Percentiles rank a stretch among this genome's conserved stretches.
These are phyloP conservation scores for Zonotrichia leucophrys DNA, from an alignment of 2,113 vertebrate genomes.

Conservation along the genomic window DNA sequence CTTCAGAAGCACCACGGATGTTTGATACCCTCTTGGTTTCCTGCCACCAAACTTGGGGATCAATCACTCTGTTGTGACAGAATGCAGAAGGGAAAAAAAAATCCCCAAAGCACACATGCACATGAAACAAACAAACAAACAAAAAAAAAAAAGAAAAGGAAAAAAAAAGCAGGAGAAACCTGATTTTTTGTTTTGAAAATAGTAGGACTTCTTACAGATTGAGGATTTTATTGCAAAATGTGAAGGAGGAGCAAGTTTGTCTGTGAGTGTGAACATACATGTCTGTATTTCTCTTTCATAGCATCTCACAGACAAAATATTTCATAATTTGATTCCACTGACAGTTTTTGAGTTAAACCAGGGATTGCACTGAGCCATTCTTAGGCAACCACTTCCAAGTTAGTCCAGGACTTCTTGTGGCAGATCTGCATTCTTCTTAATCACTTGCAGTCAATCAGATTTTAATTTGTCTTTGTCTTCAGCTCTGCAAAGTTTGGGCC, in stretches of 20 bases:
- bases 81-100: not conserved
- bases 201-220: not conserved
- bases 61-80: conserved; percentile 8
- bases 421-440: conserved; percentile 52
- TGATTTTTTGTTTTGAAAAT: not conserved
- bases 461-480: conserved; percentile 61
- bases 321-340: not conserved
- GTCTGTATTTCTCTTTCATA: not conserved
- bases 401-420: not conserved
- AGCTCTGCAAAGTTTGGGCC: conserved; percentile 15
- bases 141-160: fast-evolving
- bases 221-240: not conserved
- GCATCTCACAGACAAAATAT: conserved; percentile 4
- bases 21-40: conserved; percentile 43
- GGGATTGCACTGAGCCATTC: not conserved
- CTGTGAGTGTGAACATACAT: not conserved
- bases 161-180: fast-evolving
- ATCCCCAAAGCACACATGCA: not conserved
- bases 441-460: conserved; percentile 60
- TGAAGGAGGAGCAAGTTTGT: not conserved
- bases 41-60: conserved; percentile 45
- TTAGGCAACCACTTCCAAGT: not conserved
- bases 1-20: conserved; percentile 42
- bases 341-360: conserved; percentile 11
- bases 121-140: not conserved